phyloP scores from a whole-genome alignment of 2,113 vertebrate genomes.

The Genyomyrus donnyi region DNA sequence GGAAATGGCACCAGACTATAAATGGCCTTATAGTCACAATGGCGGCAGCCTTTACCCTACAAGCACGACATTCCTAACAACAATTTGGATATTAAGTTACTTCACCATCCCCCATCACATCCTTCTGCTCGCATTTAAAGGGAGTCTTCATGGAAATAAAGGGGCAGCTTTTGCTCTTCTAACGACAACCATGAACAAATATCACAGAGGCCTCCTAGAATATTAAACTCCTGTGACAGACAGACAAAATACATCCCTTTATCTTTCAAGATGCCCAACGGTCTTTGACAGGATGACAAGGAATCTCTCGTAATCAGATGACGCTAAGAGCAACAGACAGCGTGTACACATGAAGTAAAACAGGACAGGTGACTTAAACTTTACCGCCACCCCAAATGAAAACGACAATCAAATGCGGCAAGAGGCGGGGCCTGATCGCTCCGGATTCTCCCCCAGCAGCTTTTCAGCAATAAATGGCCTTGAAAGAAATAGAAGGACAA shows the following conservation, averaged over 20 bases:
- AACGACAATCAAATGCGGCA: not conserved
- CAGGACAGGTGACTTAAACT: not conserved
- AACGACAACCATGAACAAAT: not conserved
- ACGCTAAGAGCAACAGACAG: not conserved
- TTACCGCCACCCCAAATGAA: too few relatives aligned
- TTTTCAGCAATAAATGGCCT: not conserved
- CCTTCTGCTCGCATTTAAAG: not conserved
- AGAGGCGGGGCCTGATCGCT: not conserved
- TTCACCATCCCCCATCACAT: not conserved
- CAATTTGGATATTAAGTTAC: not conserved
- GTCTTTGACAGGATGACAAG: constrained; percentile 20
- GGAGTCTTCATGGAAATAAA: not conserved
- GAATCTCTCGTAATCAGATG: constrained; percentile 8
- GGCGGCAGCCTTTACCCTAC: too few relatives aligned
- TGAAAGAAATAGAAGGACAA: not conserved
- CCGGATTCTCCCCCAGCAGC: not conserved
- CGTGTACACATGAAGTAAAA: not conserved
- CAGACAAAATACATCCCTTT: constrained; percentile 11
- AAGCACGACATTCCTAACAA: not conserved
- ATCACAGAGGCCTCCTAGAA: not conserved
- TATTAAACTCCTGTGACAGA: constrained; percentile 1
- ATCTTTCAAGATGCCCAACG: constrained; percentile 22
- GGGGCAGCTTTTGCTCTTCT: not conserved
- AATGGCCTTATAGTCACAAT: not conserved
- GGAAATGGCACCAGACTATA: not conserved